Percentiles rank a stretch among this genome's conserved stretches.
These are phyloP conservation scores for Hedychridium roseum DNA, from an alignment of 2,888 invertebrate genomes.

Conservation along the genomic window DNA sequence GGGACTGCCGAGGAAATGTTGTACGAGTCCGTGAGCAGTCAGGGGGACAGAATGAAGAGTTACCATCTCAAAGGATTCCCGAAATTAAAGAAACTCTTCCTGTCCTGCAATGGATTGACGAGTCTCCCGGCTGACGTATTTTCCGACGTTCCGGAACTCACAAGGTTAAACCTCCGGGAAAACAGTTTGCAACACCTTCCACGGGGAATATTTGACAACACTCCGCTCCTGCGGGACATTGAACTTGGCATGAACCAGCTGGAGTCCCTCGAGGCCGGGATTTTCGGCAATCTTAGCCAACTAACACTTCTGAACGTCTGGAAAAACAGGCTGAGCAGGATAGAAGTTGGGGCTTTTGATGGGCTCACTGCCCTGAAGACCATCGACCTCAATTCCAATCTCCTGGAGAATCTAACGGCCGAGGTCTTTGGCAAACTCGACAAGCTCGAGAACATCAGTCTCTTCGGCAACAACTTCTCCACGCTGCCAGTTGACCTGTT, in stretches of 20 bases:
- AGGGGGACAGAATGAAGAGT: constrained; percentile 61
- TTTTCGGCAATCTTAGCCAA: constrained; percentile 69
- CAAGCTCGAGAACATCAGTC: constrained; percentile 71
- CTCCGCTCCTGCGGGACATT: constrained; percentile 66
- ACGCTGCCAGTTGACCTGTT: constrained; percentile 72
- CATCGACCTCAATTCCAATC: constrained; percentile 75
- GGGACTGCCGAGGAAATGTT: constrained; percentile 25
- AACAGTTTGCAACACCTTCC: constrained; percentile 60
- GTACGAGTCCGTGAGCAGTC: constrained; percentile 30
- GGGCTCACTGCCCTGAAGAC: constrained; percentile 71
- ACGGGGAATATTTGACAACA: constrained; percentile 38
- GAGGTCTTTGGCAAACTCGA: constrained; percentile 62
- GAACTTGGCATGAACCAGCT: constrained; percentile 76
- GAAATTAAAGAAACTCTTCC: constrained; percentile 66
- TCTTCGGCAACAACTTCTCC: constrained; percentile 74
- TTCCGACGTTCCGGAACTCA: constrained; percentile 69
- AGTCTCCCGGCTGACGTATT: constrained; percentile 72
- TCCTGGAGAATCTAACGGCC: constrained; percentile 69
- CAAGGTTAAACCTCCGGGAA: constrained; percentile 71
- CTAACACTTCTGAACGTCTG: constrained; percentile 73
- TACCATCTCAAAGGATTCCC: constrained; percentile 70
- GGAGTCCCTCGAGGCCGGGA: constrained; percentile 68
- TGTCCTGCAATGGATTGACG: constrained; percentile 71
- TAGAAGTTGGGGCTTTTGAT: constrained; percentile 71
- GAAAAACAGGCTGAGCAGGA: constrained; percentile 73